Percentiles rank a stretch among this genome's conserved stretches.
These are phyloP conservation scores for Urophycis tenuis DNA, from an alignment of 2,797 vertebrate genomes.

Conservation along the genomic window DNA sequence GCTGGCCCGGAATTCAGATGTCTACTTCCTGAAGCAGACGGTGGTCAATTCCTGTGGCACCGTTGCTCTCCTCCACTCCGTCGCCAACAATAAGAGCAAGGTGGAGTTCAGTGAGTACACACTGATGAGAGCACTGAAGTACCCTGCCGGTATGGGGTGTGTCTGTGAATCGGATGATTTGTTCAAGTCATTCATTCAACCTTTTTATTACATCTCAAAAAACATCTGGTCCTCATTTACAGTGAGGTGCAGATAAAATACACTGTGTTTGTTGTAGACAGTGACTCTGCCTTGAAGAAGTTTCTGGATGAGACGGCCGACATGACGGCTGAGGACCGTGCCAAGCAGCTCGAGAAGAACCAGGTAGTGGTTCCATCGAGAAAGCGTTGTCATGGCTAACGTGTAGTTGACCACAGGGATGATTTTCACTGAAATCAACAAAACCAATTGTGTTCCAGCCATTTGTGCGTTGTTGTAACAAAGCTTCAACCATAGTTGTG, in stretches of 20 bases:
- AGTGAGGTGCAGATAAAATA: constrained; percentile 15
- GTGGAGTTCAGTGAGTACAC: constrained; percentile 79
- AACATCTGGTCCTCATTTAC: not conserved
- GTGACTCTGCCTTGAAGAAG: constrained; percentile 80
- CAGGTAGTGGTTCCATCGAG: constrained; percentile 64
- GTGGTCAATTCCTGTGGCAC: constrained; percentile 91
- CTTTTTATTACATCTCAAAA: not conserved
- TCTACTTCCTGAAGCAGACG: constrained; percentile 93
- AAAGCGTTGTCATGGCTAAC: not conserved
- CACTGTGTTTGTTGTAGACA: constrained; percentile 41
- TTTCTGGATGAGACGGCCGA: constrained; percentile 85
- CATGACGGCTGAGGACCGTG: constrained; percentile 83
- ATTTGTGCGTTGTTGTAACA: not conserved
- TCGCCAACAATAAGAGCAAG: constrained; percentile 87
- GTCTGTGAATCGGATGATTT: not conserved
- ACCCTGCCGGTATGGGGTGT: not conserved
- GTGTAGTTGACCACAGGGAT: not conserved
- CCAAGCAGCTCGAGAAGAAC: constrained; percentile 84
- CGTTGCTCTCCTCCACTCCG: constrained; percentile 86
- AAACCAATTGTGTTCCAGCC: not conserved
- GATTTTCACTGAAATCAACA: not conserved
- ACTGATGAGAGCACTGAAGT: not conserved
- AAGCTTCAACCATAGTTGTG: not conserved
- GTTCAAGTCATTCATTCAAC: not conserved
- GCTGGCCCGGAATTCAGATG: constrained; percentile 69